These are phyloP conservation scores for Heterotilapia buettikoferi DNA, from an alignment of 2,113 vertebrate species.

Conservation along the genomic window DNA sequence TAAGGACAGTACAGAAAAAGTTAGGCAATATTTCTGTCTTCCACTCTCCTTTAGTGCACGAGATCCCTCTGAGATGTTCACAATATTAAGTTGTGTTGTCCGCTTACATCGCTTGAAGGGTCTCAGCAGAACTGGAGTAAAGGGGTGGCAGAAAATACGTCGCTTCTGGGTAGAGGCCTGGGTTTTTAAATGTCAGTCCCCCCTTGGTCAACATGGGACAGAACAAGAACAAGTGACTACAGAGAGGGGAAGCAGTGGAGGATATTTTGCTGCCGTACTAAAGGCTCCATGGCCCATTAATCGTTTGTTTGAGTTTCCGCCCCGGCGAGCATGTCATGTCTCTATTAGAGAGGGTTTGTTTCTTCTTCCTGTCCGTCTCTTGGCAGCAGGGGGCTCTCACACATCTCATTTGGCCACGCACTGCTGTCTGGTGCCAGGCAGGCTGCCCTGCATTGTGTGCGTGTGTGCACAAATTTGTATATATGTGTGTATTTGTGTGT, in stretches of 20 bases:
- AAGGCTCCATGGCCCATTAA: slow-evolving; percentile 75
- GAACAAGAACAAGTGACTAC: slow-evolving; percentile 25
- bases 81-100: neutral
- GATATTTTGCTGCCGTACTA: slow-evolving; percentile 61
- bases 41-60: neutral
- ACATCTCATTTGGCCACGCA: slow-evolving; percentile 68
- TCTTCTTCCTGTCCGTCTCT: slow-evolving; percentile 70
- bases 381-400: slow-evolving; percentile 76
- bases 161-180: slow-evolving; percentile 23
- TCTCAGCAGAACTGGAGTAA: slow-evolving; percentile 15
- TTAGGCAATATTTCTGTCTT: neutral
- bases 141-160: slow-evolving; percentile 37
- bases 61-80: neutral
- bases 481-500: neutral
- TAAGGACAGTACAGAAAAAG: neutral
- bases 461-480: slow-evolving; percentile 1
- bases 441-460: slow-evolving; percentile 62
- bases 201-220: slow-evolving; percentile 36
- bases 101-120: neutral
- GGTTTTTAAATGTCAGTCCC: slow-evolving; percentile 54
- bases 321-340: slow-evolving; percentile 75
- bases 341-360: slow-evolving; percentile 79
- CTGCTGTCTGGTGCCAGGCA: slow-evolving; percentile 78
- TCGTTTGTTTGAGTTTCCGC: slow-evolving; percentile 81
- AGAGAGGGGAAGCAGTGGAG: slow-evolving; percentile 18